A percentile compares a stretch with the other conserved stretches of the same genome.
phyloP scores from a whole-genome alignment of 2,113 vertebrate genomes.

The Nanorana parkeri region DNA sequence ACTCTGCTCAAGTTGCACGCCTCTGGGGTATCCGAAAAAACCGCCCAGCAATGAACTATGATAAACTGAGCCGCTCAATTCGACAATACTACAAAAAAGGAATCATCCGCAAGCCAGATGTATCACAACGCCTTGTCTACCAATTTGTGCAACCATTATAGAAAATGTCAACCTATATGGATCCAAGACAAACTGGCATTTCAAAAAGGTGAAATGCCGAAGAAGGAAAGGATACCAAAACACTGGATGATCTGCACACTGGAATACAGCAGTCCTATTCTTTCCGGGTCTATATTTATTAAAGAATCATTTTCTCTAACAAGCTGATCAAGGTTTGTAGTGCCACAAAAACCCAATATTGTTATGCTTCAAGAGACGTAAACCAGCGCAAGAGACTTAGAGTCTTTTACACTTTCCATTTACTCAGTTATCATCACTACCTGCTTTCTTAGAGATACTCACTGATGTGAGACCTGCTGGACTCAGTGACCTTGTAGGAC shows the following conservation, averaged over 20 bases:
- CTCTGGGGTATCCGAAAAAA: constrained; percentile 98
- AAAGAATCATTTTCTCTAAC: constrained; percentile 3
- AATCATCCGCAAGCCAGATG: constrained; percentile 95
- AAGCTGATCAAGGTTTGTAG: constrained; percentile 6
- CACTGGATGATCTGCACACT: neutral
- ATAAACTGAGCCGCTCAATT: constrained; percentile 98
- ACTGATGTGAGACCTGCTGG: constrained; percentile 50
- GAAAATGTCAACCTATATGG: constrained; percentile 44
- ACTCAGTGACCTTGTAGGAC: constrained; percentile 50
- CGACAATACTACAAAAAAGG: constrained; percentile 99
- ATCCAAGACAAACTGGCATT: neutral
- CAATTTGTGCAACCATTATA: constrained; percentile 96
- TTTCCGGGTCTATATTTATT: neutral
- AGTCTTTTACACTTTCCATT: neutral
- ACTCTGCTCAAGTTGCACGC: constrained; percentile 93
- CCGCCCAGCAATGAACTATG: constrained; percentile 97
- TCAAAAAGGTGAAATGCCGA: neutral
- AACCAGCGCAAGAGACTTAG: neutral
- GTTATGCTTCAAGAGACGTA: neutral
- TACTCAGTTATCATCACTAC: constrained; percentile 7
- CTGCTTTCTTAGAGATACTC: constrained; percentile 27
- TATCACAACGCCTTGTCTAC: constrained; percentile 97
- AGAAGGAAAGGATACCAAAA: neutral
- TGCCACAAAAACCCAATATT: neutral
- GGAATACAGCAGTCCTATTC: neutral